Evolutionary conservation across 2,888 invertebrate genomes (phyloP).

Genomic region (Amblyjoppa proteus): DNA sequence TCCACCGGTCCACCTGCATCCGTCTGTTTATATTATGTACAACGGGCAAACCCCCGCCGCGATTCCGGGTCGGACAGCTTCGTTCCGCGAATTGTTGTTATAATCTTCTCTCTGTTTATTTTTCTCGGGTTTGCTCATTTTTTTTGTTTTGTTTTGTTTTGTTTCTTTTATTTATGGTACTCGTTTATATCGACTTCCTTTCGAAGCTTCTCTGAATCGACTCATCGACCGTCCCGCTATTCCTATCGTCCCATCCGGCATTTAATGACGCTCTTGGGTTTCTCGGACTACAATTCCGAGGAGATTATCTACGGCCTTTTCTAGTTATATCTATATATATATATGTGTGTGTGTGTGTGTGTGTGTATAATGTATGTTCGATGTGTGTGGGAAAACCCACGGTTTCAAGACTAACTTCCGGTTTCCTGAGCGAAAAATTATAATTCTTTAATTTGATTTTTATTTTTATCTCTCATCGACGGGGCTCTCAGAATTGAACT

Average conservation of each 20-base stretch:
- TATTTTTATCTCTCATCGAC: no score
- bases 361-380: not conserved
- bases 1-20: conserved; percentile 33
- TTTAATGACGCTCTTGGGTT: conserved; percentile 54
- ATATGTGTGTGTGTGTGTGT: no score
- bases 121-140: not conserved
- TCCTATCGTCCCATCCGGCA: conserved; percentile 53
- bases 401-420: not conserved
- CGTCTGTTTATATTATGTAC: conserved; percentile 7
- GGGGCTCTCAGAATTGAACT: no score
- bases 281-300: conserved; percentile 15
- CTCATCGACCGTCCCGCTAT: conserved; percentile 33
- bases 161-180: not conserved
- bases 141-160: not conserved
- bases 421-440: no score
- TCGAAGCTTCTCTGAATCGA: conserved; percentile 49
- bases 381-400: not conserved
- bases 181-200: conserved; percentile 33
- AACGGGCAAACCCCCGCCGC: not conserved
- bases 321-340: not conserved
- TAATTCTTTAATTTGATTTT: no score
- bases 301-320: not conserved
- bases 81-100: conserved; percentile 25
- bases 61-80: conserved; percentile 32
- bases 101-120: conserved; percentile 11